These are phyloP conservation scores for Irena cyanogastra DNA, from an alignment of 2,113 vertebrate genomes.

Conservation along the genomic window DNA sequence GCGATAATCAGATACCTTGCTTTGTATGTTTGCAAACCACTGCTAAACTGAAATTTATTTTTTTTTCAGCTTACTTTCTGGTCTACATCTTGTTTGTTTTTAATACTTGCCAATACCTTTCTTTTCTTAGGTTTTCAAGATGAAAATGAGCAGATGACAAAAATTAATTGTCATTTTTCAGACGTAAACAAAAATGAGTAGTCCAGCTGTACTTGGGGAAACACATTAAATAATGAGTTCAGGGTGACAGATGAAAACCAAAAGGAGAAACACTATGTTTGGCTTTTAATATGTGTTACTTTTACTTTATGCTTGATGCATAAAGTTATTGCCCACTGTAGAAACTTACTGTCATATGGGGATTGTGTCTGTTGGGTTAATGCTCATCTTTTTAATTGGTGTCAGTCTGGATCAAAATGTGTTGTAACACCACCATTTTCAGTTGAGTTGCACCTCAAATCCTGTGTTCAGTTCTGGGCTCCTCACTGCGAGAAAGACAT, in stretches of 20 bases:
- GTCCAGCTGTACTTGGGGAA: neutral
- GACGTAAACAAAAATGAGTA: neutral
- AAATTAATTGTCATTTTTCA: neutral
- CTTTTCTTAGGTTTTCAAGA: neutral
- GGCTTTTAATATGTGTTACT: neutral
- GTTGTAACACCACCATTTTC: neutral
- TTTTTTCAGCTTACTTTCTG: neutral
- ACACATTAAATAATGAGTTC: neutral
- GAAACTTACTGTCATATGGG: neutral
- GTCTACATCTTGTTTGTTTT: neutral
- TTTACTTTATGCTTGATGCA: neutral
- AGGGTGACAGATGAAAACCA: neutral
- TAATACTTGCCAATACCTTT: neutral
- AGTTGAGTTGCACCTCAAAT: neutral
- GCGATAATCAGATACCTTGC: neutral
- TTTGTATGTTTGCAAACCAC: slow-evolving; percentile 3
- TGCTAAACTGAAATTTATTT: slow-evolving; percentile 3
- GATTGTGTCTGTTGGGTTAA: neutral
- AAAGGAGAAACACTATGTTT: neutral
- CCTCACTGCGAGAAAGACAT: accelerated
- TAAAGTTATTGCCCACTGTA: neutral
- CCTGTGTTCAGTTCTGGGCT: neutral
- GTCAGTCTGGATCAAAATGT: neutral
- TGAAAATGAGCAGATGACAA: neutral
- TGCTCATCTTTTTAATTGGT: neutral